Conservation (phyloP, 2,888 invertebrate species). For the Embidobia sp. region DNA sequence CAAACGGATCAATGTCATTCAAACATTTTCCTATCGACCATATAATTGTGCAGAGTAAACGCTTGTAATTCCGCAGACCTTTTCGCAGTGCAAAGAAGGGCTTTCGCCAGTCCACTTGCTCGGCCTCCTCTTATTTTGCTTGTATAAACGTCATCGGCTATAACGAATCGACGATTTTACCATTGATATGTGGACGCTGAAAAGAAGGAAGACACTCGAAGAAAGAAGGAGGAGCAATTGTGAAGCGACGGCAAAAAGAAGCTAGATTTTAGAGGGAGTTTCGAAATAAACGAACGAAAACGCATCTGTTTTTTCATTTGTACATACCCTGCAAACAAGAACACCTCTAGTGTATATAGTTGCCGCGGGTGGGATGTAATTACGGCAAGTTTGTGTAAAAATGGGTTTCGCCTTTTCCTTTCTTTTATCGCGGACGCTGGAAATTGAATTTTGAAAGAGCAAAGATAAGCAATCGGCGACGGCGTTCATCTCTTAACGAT, state of each 20-base stretch:
- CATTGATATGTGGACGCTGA: conserved; percentile 70
- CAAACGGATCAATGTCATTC: too few relatives aligned
- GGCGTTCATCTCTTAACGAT: conserved; percentile 21
- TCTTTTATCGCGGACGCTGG: too few relatives aligned
- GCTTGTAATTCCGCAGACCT: too few relatives aligned
- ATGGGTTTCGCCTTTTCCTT: background rate
- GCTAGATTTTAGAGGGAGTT: conserved; percentile 63
- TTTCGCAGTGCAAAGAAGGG: too few relatives aligned
- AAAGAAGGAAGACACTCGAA: background rate
- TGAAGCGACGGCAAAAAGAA: conserved; percentile 41
- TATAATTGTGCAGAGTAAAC: too few relatives aligned
- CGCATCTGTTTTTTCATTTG: too few relatives aligned
- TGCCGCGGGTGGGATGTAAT: too few relatives aligned
- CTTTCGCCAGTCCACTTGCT: conserved; percentile 62
- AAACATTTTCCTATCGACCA: too few relatives aligned
- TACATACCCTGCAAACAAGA: too few relatives aligned
- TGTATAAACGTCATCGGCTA: conserved; percentile 70
- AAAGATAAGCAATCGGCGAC: conserved; percentile 14
- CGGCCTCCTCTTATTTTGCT: conserved; percentile 71
- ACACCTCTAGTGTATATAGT: too few relatives aligned
- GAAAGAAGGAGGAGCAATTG: conserved; percentile 13
- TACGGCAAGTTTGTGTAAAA: too few relatives aligned
- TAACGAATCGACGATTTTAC: conserved; percentile 70
- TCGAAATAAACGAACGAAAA: conserved; percentile 62
- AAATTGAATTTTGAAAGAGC: conserved; percentile 7